A percentile compares a stretch with the other conserved stretches of the same genome.
These are phyloP conservation scores for Muntiacus reevesi DNA, from an alignment of 2,113 vertebrate species.

Conservation along the genomic window DNA sequence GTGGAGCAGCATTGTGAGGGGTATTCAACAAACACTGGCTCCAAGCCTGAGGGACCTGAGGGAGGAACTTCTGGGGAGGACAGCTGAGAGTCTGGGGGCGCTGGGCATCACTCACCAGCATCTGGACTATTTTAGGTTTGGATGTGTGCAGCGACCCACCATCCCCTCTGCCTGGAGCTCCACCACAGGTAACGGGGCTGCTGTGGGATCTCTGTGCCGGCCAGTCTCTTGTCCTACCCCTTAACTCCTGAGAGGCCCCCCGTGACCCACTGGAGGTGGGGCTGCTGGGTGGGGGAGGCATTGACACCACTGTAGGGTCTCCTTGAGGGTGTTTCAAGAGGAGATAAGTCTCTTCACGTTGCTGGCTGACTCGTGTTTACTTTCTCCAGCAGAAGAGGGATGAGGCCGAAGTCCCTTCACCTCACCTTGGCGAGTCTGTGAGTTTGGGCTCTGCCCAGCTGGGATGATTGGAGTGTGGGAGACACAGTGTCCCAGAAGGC, in stretches of 20 bases:
- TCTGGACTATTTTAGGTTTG: conserved; percentile 70
- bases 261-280: neutral
- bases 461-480: neutral
- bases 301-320: neutral
- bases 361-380: neutral
- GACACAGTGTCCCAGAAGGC: neutral
- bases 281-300: neutral
- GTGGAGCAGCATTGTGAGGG: neutral
- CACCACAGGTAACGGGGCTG: conserved; percentile 83
- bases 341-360: neutral
- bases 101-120: neutral
- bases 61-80: neutral
- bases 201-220: neutral
- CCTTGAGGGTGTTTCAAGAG: neutral
- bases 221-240: neutral
- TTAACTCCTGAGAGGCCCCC: neutral
- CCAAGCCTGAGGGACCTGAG: neutral
- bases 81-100: neutral
- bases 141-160: conserved; percentile 73
- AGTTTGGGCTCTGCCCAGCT: conserved; percentile 40
- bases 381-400: conserved; percentile 56
- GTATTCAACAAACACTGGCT: neutral
- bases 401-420: conserved; percentile 39
- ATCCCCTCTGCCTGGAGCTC: conserved; percentile 56
- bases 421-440: conserved; percentile 51